Conservation (phyloP, 2,797 vertebrate species). For the Scarus forsteni region DNA sequence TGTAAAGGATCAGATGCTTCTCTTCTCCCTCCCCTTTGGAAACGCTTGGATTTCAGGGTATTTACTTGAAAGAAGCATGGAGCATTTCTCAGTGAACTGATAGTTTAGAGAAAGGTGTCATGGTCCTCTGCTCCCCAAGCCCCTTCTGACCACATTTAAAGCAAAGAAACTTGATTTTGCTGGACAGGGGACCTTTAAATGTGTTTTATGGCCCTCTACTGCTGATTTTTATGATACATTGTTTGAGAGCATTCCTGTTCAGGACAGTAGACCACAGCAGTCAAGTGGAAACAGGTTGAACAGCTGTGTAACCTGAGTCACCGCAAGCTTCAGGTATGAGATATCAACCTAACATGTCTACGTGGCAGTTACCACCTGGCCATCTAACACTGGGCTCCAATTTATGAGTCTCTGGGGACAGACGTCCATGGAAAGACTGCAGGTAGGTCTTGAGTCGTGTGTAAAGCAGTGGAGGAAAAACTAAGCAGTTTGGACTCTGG, state of each 20-base stretch:
- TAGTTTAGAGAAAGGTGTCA: too few relatives aligned
- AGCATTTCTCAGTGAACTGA: too few relatives aligned
- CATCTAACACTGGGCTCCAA: conserved; percentile 31
- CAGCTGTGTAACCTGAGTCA: conserved; percentile 60
- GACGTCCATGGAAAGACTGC: conserved; percentile 56
- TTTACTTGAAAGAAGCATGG: too few relatives aligned
- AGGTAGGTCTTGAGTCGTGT: conserved; percentile 34
- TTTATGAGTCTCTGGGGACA: conserved; percentile 46
- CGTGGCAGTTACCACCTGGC: conserved; percentile 60
- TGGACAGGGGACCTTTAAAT: not conserved
- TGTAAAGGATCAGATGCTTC: too few relatives aligned
- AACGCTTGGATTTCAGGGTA: too few relatives aligned
- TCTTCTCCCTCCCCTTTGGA: too few relatives aligned
- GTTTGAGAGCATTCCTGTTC: conserved; percentile 6
- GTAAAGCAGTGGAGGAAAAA: conserved; percentile 40
- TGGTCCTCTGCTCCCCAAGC: too few relatives aligned
- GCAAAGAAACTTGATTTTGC: too few relatives aligned
- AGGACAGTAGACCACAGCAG: not conserved
- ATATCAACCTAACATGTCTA: conserved; percentile 24
- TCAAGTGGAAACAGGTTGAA: conserved; percentile 41
- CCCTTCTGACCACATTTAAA: too few relatives aligned
- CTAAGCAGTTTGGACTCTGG: conserved; percentile 37
- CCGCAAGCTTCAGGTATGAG: conserved; percentile 31
- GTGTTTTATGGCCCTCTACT: conserved; percentile 2
- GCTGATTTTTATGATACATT: not conserved